phyloP scores from a whole-genome alignment of 2,113 vertebrate genomes.

The Plestiodon gilberti region DNA sequence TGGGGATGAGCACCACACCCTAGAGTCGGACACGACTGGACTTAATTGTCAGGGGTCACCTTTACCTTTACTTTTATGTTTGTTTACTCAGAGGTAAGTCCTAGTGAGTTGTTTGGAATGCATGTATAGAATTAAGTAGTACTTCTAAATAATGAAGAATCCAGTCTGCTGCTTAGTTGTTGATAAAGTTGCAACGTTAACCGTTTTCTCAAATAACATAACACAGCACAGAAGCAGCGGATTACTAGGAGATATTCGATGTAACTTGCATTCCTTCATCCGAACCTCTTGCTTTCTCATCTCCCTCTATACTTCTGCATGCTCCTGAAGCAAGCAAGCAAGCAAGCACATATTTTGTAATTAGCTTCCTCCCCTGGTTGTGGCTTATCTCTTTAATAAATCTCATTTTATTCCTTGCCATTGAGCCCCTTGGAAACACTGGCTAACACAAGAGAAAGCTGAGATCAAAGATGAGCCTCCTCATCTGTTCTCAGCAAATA shows the following conservation, averaged over 20 bases:
- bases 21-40: too few relatives aligned
- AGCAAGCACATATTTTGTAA: slow-evolving; percentile 37
- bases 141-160: not conserved
- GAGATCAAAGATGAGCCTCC: slow-evolving; percentile 50
- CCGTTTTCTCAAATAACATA: fast-evolving
- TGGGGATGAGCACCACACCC: too few relatives aligned
- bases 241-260: fast-evolving
- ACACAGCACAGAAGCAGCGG: not conserved
- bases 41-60: too few relatives aligned
- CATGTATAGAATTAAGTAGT: not conserved
- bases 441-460: slow-evolving; percentile 30
- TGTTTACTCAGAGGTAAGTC: not conserved
- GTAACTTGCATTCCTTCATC: not conserved
- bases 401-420: slow-evolving; percentile 37
- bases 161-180: not conserved
- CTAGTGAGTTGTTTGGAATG: not conserved
- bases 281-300: not conserved
- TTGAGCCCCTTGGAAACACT: slow-evolving; percentile 45
- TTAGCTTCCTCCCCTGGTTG: slow-evolving; percentile 28
- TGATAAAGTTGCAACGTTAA: not conserved
- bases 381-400: slow-evolving; percentile 55
- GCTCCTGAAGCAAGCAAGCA: not conserved
- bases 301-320: not conserved
- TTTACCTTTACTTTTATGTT: too few relatives aligned
- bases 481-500: slow-evolving; percentile 42